phyloP scores from a whole-genome alignment of 1,140 invertebrate genomes.

The Teleogryllus occipitalis region DNA sequence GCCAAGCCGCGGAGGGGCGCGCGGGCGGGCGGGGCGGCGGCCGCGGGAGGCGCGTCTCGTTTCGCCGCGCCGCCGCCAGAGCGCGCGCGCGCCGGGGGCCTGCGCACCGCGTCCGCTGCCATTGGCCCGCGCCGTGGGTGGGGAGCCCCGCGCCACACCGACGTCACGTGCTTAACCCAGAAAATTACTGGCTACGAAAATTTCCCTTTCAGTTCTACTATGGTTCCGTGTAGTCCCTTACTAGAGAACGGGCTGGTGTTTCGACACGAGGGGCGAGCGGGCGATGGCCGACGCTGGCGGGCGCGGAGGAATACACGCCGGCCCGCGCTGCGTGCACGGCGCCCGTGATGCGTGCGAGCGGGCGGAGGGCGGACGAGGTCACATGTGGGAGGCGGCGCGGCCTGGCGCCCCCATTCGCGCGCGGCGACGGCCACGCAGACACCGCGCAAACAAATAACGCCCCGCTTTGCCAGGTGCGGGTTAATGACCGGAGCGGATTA shows the following conservation, averaged over 20 bases:
- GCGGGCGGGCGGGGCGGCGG: conserved; percentile 25
- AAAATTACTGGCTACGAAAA: conserved; percentile 13
- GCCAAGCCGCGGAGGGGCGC: conserved; percentile 31
- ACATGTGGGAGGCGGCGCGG: too few species aligned
- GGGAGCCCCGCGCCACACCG: conserved; percentile 6
- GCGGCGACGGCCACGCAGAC: too few species aligned
- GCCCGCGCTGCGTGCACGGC: too few species aligned
- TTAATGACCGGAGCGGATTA: too few species aligned
- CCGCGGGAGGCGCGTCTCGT: background rate
- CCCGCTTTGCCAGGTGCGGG: too few species aligned
- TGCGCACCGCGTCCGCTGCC: background rate
- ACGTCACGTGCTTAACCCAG: conserved; percentile 15
- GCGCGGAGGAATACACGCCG: background rate
- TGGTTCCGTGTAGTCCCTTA: background rate
- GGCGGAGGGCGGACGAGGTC: too few species aligned
- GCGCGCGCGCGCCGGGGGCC: conserved; percentile 8
- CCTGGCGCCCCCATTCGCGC: too few species aligned
- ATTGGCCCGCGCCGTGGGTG: conserved; percentile 2
- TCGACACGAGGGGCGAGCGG: background rate
- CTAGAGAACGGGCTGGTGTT: background rate
- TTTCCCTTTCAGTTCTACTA: conserved; percentile 10
- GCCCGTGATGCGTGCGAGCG: too few species aligned
- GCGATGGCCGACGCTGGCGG: background rate
- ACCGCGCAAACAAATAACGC: too few species aligned
- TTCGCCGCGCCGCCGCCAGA: background rate